Conservation (phyloP, 2,888 invertebrate genomes). For the Didymodactylos carnosus region DNA sequence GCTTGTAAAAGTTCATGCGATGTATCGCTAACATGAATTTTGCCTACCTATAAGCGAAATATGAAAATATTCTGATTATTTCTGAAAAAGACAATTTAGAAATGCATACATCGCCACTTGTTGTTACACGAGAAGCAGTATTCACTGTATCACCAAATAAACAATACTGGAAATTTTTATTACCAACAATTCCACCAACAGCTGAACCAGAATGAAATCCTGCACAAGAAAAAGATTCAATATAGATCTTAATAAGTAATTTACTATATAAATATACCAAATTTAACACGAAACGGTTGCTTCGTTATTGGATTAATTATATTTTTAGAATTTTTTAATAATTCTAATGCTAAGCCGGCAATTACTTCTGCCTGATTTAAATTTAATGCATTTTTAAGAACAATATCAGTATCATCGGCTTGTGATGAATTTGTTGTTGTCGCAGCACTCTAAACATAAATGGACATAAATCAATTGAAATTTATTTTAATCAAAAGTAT, state of each 20-base stretch:
- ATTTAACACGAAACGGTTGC: not conserved
- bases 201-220: conserved; percentile 13
- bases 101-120: no score
- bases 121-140: no score
- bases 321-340: not conserved
- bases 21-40: not conserved
- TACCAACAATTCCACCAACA: conserved; percentile 14
- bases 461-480: not conserved
- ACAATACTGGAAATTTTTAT: conserved; percentile 10
- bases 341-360: not conserved
- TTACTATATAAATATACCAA: not conserved
- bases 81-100: no score
- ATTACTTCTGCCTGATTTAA: not conserved
- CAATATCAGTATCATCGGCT: not conserved
- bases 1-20: not conserved
- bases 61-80: no score
- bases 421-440: not conserved
- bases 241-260: not conserved
- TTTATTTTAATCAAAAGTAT: not conserved
- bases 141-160: conserved; percentile 13
- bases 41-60: not conserved
- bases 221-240: not conserved
- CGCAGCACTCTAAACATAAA: not conserved
- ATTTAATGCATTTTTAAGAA: not conserved
- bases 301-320: not conserved